A percentile compares a stretch with the other conserved stretches of the same genome.
phyloP scores from a whole-genome alignment of 2,113 vertebrate species.

The Myotis brandtii region DNA sequence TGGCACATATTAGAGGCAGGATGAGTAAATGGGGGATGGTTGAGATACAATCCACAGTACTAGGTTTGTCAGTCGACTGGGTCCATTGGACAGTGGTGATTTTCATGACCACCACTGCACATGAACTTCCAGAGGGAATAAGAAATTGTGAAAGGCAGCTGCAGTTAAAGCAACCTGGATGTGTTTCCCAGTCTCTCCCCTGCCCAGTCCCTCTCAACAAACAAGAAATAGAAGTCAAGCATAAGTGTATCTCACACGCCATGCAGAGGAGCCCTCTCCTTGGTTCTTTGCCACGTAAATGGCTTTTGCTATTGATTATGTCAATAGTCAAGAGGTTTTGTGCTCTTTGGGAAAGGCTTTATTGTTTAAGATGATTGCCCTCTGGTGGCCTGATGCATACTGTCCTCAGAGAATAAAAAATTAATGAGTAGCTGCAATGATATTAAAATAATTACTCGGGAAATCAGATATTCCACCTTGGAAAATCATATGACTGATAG shows the following conservation, averaged over 20 bases:
- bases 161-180: not conserved
- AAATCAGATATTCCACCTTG: not conserved
- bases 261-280: not conserved
- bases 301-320: not conserved
- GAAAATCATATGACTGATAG: not conserved
- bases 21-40: too few species aligned
- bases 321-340: not conserved
- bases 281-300: not conserved
- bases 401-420: not conserved
- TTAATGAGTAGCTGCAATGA: not conserved
- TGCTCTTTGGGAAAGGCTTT: not conserved
- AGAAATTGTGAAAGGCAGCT: not conserved
- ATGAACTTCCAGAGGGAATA: not conserved
- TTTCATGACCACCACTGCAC: not conserved
- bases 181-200: not conserved
- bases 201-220: not conserved
- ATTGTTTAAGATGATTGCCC: slow-evolving; percentile 77
- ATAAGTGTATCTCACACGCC: not conserved
- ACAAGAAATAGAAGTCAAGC: not conserved
- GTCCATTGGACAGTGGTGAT: not conserved
- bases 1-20: not conserved
- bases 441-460: not conserved
- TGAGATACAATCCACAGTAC: not conserved
- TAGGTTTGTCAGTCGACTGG: fast-evolving
- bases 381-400: slow-evolving; percentile 73